Evolutionary conservation across 2,888 invertebrate genomes (phyloP).

Genomic region (Timema cristinae): DNA sequence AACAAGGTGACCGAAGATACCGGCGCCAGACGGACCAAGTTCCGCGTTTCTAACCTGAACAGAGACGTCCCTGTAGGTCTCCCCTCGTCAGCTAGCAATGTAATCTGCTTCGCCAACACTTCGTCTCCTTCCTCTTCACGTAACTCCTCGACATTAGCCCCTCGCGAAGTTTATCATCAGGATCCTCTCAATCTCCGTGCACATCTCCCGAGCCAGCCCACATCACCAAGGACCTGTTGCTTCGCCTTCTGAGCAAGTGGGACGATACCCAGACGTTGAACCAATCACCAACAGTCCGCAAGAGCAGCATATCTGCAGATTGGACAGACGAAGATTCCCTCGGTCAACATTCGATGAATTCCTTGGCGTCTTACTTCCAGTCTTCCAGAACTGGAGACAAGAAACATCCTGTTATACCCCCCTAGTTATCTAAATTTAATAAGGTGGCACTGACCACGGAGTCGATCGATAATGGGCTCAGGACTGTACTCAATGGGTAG

Average conservation of each 20-base stretch:
- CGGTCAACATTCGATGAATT: constrained; percentile 74
- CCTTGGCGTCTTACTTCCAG: constrained; percentile 75
- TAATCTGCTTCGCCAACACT: constrained; percentile 19
- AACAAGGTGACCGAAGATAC: constrained; percentile 2
- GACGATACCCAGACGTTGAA: constrained; percentile 50
- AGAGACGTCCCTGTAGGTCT: constrained; percentile 68
- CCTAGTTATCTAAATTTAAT: constrained; percentile 15
- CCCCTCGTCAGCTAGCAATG: constrained; percentile 37
- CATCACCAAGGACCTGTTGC: constrained; percentile 66
- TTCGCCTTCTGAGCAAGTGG: constrained; percentile 73
- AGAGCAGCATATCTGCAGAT: constrained; percentile 67
- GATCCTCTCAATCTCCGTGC: constrained; percentile 34
- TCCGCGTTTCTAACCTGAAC: constrained; percentile 62
- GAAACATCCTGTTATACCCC: constrained; percentile 49
- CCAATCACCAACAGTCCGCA: constrained; percentile 50
- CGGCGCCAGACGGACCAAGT: constrained; percentile 51
- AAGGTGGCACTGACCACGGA: too few species aligned
- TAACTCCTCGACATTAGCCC: constrained; percentile 21
- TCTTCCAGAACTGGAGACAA: constrained; percentile 45
- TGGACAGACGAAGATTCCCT: constrained; percentile 69
- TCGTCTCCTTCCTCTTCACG: constrained; percentile 27
- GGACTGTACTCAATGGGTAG: too few species aligned
- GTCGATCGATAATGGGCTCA: too few species aligned
- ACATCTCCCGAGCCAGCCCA: constrained; percentile 31
- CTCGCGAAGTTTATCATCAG: constrained; percentile 27